Conservation (phyloP, 1,140 invertebrate genomes). For the Liolophura sinensis region DNA sequence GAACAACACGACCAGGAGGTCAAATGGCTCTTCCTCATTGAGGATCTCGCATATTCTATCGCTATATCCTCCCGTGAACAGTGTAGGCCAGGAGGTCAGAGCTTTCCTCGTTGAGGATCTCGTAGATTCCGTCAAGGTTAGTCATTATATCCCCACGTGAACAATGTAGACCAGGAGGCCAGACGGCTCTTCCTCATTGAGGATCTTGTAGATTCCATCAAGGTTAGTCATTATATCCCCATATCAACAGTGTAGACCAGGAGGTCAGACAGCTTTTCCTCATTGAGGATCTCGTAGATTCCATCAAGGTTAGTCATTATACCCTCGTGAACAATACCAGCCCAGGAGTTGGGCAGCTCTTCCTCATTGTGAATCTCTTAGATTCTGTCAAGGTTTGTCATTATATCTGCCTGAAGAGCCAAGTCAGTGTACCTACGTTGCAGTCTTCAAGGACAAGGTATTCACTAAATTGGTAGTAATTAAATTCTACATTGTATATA, state of each 20-base stretch:
- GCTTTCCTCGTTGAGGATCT: slow-evolving; percentile 95
- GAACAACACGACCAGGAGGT: slow-evolving; percentile 79
- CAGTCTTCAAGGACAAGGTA: no score
- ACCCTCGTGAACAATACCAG: slow-evolving; percentile 74
- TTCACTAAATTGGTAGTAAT: no score
- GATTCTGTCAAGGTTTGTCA: slow-evolving; percentile 73
- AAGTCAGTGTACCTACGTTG: no score
- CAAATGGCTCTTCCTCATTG: slow-evolving; percentile 90
- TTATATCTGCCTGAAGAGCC: no score
- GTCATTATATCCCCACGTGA: slow-evolving; percentile 66
- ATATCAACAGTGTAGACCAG: slow-evolving; percentile 76
- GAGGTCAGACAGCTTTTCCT: slow-evolving; percentile 91
- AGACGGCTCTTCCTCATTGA: slow-evolving; percentile 94
- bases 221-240: slow-evolving; percentile 57
- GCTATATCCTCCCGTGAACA: slow-evolving; percentile 71
- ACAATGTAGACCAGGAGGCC: slow-evolving; percentile 77
- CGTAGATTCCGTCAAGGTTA: slow-evolving; percentile 78
- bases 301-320: slow-evolving; percentile 62
- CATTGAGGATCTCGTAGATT: slow-evolving; percentile 95
- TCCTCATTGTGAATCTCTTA: slow-evolving; percentile 93
- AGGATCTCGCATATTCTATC: slow-evolving; percentile 90
- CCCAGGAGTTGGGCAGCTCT: slow-evolving; percentile 83
- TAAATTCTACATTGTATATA: no score
- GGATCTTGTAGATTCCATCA: slow-evolving; percentile 88
- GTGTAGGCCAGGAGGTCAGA: slow-evolving; percentile 76